Conservation (phyloP, 2,113 vertebrate genomes). For the Psammodynastes pulverulentus region DNA sequence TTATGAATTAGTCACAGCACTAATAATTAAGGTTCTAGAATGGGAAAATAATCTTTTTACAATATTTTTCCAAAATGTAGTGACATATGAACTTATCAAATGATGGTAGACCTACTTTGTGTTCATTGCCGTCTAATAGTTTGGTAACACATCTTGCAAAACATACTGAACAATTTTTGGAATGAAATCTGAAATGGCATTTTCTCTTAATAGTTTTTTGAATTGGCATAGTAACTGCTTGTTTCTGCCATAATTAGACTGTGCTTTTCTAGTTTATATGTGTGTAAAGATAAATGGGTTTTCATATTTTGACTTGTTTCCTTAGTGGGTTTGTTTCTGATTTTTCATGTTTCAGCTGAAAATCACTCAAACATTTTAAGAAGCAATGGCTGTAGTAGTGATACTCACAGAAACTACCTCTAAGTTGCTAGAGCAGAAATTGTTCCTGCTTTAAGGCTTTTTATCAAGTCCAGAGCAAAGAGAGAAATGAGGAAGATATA, state of each 20-base stretch:
- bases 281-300: not conserved
- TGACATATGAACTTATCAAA: not conserved
- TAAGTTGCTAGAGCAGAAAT: not conserved
- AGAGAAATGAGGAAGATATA: not conserved
- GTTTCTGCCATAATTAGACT: not conserved
- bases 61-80: not conserved
- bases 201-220: not conserved
- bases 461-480: not conserved
- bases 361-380: not conserved
- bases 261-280: not conserved
- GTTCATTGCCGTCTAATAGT: not conserved
- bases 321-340: not conserved
- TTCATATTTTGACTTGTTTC: not conserved
- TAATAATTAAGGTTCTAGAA: not conserved
- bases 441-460: not conserved
- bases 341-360: not conserved
- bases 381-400: not conserved
- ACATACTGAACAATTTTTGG: not conserved
- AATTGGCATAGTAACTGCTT: not conserved
- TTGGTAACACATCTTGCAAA: not conserved
- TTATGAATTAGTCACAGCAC: not conserved
- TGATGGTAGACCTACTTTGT: not conserved
- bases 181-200: not conserved
- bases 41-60: not conserved
- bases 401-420: not conserved